A percentile compares a stretch with the other conserved stretches of the same genome.
Evolutionary conservation across 1,140 invertebrate genomes (phyloP).

Genomic region (Drosophila parabipectinata): DNA sequence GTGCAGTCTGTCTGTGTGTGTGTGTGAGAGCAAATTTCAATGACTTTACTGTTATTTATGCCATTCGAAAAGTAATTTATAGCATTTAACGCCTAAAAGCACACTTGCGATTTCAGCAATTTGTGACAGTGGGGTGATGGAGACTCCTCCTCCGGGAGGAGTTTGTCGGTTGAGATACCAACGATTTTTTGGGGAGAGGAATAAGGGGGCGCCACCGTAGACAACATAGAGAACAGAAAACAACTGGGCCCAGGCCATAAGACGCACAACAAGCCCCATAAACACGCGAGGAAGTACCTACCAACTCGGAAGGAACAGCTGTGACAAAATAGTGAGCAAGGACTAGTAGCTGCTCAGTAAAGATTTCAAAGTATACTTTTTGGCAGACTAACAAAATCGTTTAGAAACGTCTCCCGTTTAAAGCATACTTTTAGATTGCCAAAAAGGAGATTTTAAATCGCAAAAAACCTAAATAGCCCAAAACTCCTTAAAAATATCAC

Average conservation of each 20-base stretch:
- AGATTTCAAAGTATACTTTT: background rate
- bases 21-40: constrained; percentile 33
- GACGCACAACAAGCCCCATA: constrained; percentile 50
- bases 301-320: background rate
- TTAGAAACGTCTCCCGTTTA: too few relatives aligned
- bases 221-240: background rate
- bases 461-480: background rate
- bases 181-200: constrained; percentile 6
- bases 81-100: constrained; percentile 73
- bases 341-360: background rate
- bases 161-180: constrained; percentile 6
- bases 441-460: too few relatives aligned
- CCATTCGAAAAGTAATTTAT: constrained; percentile 73
- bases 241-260: background rate
- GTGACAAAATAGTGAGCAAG: background rate
- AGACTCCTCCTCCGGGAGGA: background rate
- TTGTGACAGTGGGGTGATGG: constrained; percentile 18
- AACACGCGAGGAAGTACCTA: constrained; percentile 60
- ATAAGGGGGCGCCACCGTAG: background rate
- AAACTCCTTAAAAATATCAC: background rate
- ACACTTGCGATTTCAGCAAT: constrained; percentile 75
- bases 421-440: too few relatives aligned
- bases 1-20: background rate
- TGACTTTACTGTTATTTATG: constrained; percentile 58
- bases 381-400: too few relatives aligned